Evolutionary conservation across 2,888 invertebrate genomes (phyloP), one percentile per base, ranked within the genome.

Genomic region (Tinea pellionella): DNA sequence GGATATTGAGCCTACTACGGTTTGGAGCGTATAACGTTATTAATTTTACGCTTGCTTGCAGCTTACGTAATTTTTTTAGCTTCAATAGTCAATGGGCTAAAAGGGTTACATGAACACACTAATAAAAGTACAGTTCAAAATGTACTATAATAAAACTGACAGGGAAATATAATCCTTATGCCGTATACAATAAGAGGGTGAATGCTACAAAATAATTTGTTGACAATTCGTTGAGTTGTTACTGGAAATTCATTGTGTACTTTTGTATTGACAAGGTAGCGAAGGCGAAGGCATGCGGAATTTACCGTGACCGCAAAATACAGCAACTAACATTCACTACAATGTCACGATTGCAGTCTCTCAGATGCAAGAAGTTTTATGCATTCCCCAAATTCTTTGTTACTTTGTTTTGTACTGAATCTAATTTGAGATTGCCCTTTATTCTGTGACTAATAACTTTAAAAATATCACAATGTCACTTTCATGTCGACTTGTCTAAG

Each of bases 211-310:
- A n/a, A 15, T 47, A 2, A 47, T 47, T 9, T 47, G 47, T 47
- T 47, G 47, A 47, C 47, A 15, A 15, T 15, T 47, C 15, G 47
- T 47, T 9, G 47, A 47, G 47, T 37, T 6, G 37, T 47, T 47
- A 15, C 47, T 47, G 47, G 47, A 16, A 47, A 47, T 37, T 37
- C 37, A 37, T 47, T 47, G 47, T 47, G 47, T 47, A 47, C 47
- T 47, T 47, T 47, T 47, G 47, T 47, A 47, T 47, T 47, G 47
- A 47, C 47, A 15, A n/a, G 13, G 47, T 47, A 53, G 18, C 24
- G 24, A 53, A 53, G 53, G 53, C 53, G 47, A 53, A 53, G 53
- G 53, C 53, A 53, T 53, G 53, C 53, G 53, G 53, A 53, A 53
- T 53, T 53, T 12, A 53, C 53, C 53, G 53, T 53, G 53, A 53